Percentiles rank a stretch among this genome's conserved stretches.
These are phyloP conservation scores for Haemorhous mexicanus DNA, from an alignment of 2,113 vertebrate genomes.

Conservation along the genomic window DNA sequence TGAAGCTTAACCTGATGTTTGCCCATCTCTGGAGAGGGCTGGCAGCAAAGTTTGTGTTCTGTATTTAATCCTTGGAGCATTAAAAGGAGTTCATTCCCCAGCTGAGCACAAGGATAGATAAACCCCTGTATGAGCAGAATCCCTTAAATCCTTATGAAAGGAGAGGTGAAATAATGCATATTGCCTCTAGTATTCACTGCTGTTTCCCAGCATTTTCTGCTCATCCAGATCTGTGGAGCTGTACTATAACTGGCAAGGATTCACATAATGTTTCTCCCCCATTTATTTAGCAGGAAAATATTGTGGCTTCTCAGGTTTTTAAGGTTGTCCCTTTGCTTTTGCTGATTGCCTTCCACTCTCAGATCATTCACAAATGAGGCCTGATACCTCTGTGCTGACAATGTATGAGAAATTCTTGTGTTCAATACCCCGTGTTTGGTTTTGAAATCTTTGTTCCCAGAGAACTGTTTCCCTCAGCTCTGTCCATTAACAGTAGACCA, in stretches of 20 bases:
- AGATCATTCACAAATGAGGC: not conserved
- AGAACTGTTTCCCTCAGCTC: not conserved
- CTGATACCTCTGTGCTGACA: not conserved
- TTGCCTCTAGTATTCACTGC: not conserved
- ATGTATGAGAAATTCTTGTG: not conserved
- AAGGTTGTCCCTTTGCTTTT: not conserved
- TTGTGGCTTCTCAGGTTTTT: not conserved
- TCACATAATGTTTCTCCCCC: not conserved
- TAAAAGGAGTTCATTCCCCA: not conserved
- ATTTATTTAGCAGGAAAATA: not conserved
- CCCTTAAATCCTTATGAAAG: not conserved
- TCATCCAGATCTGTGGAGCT: not conserved
- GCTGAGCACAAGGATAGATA: not conserved
- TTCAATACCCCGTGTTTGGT: not conserved
- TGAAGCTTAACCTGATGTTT: not conserved
- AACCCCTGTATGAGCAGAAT: not conserved
- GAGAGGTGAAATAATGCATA: not conserved
- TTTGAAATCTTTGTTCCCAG: slow-evolving; percentile 34
- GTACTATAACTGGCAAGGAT: not conserved
- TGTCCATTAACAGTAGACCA: slow-evolving; percentile 20
- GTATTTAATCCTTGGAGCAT: not conserved
- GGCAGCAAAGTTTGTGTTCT: not conserved
- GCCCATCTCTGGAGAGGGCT: not conserved
- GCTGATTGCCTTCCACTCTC: not conserved
- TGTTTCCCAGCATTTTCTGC: not conserved